These are phyloP conservation scores for Brienomyrus brachyistius DNA, from an alignment of 2,113 vertebrate genomes.

Conservation along the genomic window DNA sequence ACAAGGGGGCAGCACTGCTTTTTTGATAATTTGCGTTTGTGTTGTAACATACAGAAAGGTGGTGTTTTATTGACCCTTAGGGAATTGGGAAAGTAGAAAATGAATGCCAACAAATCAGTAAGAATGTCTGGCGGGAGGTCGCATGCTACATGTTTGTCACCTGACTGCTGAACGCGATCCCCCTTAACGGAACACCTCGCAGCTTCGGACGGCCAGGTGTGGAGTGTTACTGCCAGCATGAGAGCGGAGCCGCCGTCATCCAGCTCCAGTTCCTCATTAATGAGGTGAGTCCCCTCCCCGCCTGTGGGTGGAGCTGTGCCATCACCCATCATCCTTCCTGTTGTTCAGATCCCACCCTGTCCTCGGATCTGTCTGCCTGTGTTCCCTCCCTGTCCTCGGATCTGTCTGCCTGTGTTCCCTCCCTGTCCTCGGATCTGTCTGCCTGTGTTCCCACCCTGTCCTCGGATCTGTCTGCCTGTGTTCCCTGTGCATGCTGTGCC, in stretches of 20 bases:
- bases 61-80: not conserved
- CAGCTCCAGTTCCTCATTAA: slow-evolving; percentile 98
- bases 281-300: slow-evolving; percentile 68
- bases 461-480: not conserved
- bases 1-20: not conserved
- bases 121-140: not conserved
- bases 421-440: not conserved
- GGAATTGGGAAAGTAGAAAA: not conserved
- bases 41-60: not conserved
- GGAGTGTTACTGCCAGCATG: slow-evolving; percentile 95
- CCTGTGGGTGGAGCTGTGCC: slow-evolving; percentile 51
- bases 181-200: slow-evolving; percentile 67
- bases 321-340: not conserved
- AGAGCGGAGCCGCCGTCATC: slow-evolving; percentile 88
- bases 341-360: not conserved
- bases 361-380: not conserved
- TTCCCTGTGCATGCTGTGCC: not conserved
- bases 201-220: slow-evolving; percentile 93
- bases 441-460: not conserved
- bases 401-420: not conserved
- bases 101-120: not conserved
- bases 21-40: not conserved
- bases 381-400: not conserved
- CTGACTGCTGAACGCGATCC: slow-evolving; percentile 13
- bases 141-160: not conserved